Percentiles rank a stretch among this genome's conserved stretches.
Evolutionary conservation across 2,797 vertebrate genomes (phyloP).

Genomic region (Acanthurus tractus): DNA sequence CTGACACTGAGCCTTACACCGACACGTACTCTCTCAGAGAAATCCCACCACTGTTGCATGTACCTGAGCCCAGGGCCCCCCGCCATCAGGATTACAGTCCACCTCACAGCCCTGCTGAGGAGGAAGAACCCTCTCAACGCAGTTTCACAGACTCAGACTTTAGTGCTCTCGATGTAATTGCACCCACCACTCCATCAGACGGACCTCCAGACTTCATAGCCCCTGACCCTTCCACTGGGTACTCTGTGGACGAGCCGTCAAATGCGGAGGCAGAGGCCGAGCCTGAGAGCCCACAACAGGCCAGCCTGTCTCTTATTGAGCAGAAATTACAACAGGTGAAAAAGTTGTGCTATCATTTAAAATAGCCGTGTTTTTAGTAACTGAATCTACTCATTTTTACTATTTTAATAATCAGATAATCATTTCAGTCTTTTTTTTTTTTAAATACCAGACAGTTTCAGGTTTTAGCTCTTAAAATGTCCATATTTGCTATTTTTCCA

Average conservation of each 20-base stretch:
- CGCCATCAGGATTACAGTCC: conserved; percentile 52
- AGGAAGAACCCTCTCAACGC: conserved; percentile 60
- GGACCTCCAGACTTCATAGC: conserved; percentile 83
- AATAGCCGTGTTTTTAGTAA: background rate
- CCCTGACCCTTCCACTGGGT: conserved; percentile 76
- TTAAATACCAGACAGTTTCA: too few relatives aligned
- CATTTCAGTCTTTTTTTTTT: too few relatives aligned
- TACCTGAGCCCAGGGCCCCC: conserved; percentile 51
- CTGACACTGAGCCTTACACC: conserved; percentile 36
- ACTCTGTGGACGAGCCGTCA: conserved; percentile 16
- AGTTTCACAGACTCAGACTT: conserved; percentile 75
- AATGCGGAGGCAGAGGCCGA: conserved; percentile 22
- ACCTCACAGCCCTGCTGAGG: conserved; percentile 20
- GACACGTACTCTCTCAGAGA: conserved; percentile 53
- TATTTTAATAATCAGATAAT: background rate
- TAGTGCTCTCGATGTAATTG: conserved; percentile 24
- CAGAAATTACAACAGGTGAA: conserved; percentile 82
- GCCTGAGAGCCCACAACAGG: conserved; percentile 57
- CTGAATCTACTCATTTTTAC: background rate
- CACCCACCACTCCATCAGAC: conserved; percentile 70
- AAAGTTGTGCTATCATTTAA: too few relatives aligned
- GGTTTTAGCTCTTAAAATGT: too few relatives aligned
- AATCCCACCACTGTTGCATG: conserved; percentile 79
- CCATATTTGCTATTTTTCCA: too few relatives aligned
- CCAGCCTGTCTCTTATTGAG: conserved; percentile 81